Conservation (phyloP, 1,140 invertebrate genomes). For the Ectropis grisescens region DNA sequence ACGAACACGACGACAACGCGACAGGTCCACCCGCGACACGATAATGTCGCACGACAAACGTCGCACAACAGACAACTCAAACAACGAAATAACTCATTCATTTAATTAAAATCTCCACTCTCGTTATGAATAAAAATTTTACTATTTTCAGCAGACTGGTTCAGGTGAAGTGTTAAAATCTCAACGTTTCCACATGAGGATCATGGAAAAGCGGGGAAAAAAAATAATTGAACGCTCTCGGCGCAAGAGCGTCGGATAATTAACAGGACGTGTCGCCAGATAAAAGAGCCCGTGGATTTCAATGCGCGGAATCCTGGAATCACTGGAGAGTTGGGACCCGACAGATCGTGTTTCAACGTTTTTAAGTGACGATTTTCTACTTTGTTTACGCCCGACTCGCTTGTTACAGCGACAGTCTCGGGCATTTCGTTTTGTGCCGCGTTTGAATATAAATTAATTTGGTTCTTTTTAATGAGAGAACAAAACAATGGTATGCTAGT, state of each 20-base stretch:
- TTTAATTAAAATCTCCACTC: slow-evolving; percentile 59
- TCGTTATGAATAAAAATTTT: slow-evolving; percentile 35
- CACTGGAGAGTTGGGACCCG: slow-evolving; percentile 26
- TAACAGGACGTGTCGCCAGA: slow-evolving; percentile 64
- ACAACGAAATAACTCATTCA: slow-evolving; percentile 37
- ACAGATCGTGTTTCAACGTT: slow-evolving; percentile 30
- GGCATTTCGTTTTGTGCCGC: slow-evolving; percentile 15
- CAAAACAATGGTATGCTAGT: no score
- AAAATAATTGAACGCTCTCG: slow-evolving; percentile 63
- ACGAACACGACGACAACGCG: slow-evolving; percentile 7
- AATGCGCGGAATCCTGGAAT: slow-evolving; percentile 40
- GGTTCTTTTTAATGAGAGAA: slow-evolving; percentile 8
- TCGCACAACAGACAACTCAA: slow-evolving; percentile 14
- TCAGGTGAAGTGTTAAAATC: slow-evolving; percentile 65
- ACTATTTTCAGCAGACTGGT: slow-evolving; percentile 53
- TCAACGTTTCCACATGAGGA: slow-evolving; percentile 57
- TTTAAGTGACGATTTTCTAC: slow-evolving; percentile 44
- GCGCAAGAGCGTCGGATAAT: slow-evolving; percentile 56
- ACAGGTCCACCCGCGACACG: no score
- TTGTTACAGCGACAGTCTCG: slow-evolving; percentile 24
- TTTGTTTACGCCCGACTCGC: slow-evolving; percentile 35
- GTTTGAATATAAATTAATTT: slow-evolving; percentile 26
- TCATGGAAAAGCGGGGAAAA: slow-evolving; percentile 48
- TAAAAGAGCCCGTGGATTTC: slow-evolving; percentile 56
- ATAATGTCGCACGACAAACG: slow-evolving; percentile 17